Base-by-base conservation (phyloP, 2,888 invertebrate genomes). In the Neoaliturus tenellus region DNA sequence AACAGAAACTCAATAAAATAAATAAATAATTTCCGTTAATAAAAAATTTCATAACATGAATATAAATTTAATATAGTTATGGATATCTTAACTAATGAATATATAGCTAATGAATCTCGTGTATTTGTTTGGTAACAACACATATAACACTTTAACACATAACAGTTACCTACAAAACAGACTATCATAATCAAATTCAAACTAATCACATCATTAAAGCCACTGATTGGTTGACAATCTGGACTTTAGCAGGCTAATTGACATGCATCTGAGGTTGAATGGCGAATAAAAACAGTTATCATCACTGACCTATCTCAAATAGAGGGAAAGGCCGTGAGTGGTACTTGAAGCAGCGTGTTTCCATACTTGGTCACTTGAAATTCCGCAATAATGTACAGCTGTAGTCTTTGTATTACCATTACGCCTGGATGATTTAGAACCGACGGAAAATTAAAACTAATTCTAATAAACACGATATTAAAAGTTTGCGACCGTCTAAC, bases 161-260 rank as follows among this genome's bases (percentile, higher is more conserved):
- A n/a, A n/a, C n/a, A n/a, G n/a, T n/a, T n/a, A n/a, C n/a, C n/a
- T n/a, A n/a, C n/a, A n/a, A n/a, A n/a, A n/a, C n/a, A n/a, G n/a
- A n/a, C n/a, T n/a, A n/a, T n/a, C n/a, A n/a, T n/a, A n/a, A n/a
- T n/a, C n/a, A n/a, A n/a, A n/a, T n/a, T n/a, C n/a, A n/a, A n/a
- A n/a, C n/a, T n/a, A n/a, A n/a, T n/a, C n/a, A n/a, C n/a, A n/a
- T n/a, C n/a, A n/a, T n/a, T n/a, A n/a, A n/a, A n/a, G n/a, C n/a
- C n/a, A n/a, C n/a, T n/a, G n/a, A n/a, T n/a, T n/a, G n/a, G n/a
- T n/a, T n/a, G n/a, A n/a, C n/a, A n/a, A n/a, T n/a, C n/a, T n/a
- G n/a, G n/a, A n/a, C n/a, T n/a, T n/a, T n/a, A n/a, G 62, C 62
- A 28, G 31, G 6, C 31, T 62, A 62, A 62, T 62, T 62, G 62